Base-by-base conservation (phyloP, 2,797 vertebrate genomes). In the Austrolebias charrua region DNA sequence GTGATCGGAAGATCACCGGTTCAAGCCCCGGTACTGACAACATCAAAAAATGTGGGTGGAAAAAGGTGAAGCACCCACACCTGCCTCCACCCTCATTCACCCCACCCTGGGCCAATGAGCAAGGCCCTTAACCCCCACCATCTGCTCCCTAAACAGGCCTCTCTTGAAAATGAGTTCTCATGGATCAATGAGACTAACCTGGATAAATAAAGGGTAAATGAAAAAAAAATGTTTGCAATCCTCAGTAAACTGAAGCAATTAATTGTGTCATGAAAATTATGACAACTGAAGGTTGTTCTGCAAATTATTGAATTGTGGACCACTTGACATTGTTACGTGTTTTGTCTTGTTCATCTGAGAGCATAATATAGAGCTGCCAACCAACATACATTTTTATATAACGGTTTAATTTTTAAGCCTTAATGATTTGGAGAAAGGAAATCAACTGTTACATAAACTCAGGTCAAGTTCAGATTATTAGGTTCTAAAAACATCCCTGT, bases 401-500 rank as follows among this genome's bases (percentile, higher is more conserved):
- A 20, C 13, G 20, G 24, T 24, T 4, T 5, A 4, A 49, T 14
- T 10, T 18, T 24, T 13, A 20, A 47, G 5, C 1, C 47, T 49
- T 14, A 24, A 50, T 6, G 3, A 29, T 5, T 6, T 24, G 6
- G 9, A 3, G 24, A 28, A 28, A 51, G 7, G 28, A 31, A 51
- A 28, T 8, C 4, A 3, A 35, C 15, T 51, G 14, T 51, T 16
- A 2, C 16, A 8, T 33, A 15, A 11, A 31, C 12, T 16, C 31
- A 33, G 52, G 5, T 60, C 29, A 56, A 48, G 70, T 55, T 71
- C 66, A 55, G 56, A 54, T 60, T 51, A 46, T 57, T 62, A 53
- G 16, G 50, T 72, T 74, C 45, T 40, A 57, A 38, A 69, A 71
- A 65, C 73, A 48, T 74, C 58, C 64, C 19, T 13, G 49, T 70